A percentile compares a stretch with the other conserved stretches of the same genome.
phyloP scores from a whole-genome alignment of 2,797 vertebrate species.

The Rallus crepitans region DNA sequence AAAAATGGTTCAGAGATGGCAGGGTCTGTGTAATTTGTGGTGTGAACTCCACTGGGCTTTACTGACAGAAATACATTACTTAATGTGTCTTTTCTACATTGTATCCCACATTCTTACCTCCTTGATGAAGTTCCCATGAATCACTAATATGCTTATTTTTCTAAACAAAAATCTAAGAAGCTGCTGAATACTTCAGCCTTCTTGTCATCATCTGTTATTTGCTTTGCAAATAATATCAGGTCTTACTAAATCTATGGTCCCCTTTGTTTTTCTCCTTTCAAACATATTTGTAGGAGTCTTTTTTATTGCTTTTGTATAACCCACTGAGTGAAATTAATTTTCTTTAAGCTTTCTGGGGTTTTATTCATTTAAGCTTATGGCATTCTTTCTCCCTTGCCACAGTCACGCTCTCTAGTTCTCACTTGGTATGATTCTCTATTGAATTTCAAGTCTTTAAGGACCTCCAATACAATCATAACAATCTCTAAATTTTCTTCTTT shows the following conservation, averaged over 20 bases:
- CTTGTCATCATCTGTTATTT: background rate
- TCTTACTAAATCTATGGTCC: background rate
- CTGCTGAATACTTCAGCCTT: background rate
- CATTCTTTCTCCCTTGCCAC: background rate
- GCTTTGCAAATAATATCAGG: background rate
- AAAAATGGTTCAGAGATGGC: background rate
- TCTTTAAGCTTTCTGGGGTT: background rate
- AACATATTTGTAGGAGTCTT: background rate
- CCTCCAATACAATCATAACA: background rate
- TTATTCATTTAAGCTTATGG: background rate
- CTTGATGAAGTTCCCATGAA: background rate
- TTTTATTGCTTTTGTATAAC: background rate
- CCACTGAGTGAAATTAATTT: background rate
- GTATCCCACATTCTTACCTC: background rate
- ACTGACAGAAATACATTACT: background rate
- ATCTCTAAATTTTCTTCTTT: background rate
- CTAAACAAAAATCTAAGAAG: background rate
- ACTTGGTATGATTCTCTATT: background rate
- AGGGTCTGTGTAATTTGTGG: background rate
- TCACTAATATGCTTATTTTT: background rate
- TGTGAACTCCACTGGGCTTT: background rate
- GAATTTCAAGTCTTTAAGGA: background rate
- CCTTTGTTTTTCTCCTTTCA: background rate
- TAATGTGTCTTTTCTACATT: background rate
- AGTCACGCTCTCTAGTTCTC: background rate